A percentile compares a stretch with the other conserved stretches of the same genome.
Conservation (phyloP, 2,113 vertebrate species). For the mouse (Mus musculus) region DNA sequence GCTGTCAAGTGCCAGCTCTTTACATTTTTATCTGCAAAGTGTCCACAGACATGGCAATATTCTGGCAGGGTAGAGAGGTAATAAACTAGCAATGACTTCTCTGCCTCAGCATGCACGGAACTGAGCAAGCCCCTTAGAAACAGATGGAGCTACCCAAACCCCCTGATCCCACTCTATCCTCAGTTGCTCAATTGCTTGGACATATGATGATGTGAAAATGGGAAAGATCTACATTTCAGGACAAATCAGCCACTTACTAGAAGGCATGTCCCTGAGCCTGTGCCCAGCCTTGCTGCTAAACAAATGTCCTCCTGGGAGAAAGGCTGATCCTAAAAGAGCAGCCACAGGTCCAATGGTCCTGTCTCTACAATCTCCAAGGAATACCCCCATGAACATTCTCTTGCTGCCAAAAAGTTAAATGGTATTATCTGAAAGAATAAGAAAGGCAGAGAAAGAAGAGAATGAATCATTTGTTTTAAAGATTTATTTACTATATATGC, state of each 20-base stretch:
- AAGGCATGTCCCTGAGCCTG: not conserved
- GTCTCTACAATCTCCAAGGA: not conserved
- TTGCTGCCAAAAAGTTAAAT: not conserved
- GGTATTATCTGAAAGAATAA: not conserved
- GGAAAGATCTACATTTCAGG: not conserved
- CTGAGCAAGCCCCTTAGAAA: not conserved
- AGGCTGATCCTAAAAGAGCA: not conserved
- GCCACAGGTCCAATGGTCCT: not conserved
- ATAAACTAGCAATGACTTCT: not conserved
- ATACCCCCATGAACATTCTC: not conserved
- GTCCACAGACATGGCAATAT: not conserved
- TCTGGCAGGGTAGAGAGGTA: not conserved
- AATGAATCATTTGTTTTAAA: not conserved
- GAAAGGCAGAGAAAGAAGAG: not conserved
- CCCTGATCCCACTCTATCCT: not conserved
- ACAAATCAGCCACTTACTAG: not conserved
- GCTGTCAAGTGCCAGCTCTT: not conserved
- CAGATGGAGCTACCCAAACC: not conserved
- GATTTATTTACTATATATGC: no score
- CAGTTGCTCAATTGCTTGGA: not conserved
- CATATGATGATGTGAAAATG: not conserved
- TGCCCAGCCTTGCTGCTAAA: not conserved
- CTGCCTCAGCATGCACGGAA: not conserved
- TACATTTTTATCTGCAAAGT: not conserved
- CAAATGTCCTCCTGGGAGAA: not conserved